Conservation (phyloP, 2,113 vertebrate genomes). For the Bufo bufo region DNA sequence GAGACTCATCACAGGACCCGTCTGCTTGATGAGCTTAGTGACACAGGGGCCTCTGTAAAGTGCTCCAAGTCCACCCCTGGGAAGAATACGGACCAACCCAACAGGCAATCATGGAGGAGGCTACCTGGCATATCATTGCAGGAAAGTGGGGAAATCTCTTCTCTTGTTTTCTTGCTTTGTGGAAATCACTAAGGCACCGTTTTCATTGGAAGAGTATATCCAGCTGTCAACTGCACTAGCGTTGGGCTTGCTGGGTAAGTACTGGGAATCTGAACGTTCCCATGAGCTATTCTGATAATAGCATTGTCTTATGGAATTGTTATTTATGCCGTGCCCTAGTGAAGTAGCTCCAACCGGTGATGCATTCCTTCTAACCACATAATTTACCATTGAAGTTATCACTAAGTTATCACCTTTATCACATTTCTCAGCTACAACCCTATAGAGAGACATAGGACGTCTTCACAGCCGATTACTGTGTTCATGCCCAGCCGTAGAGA, state of each 20-base stretch:
- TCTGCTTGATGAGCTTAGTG: too few species aligned
- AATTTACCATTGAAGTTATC: too few species aligned
- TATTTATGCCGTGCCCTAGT: too few species aligned
- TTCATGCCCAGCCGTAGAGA: constrained; percentile 31
- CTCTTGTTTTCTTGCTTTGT: neutral
- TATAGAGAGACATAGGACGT: neutral
- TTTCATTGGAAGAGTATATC: neutral
- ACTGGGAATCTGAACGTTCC: too few species aligned
- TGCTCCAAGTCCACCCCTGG: too few species aligned
- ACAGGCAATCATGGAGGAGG: too few species aligned
- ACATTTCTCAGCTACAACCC: neutral
- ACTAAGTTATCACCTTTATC: neutral
- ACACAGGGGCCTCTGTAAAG: too few species aligned
- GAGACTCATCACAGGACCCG: too few species aligned
- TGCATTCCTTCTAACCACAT: neutral
- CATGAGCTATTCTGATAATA: too few species aligned
- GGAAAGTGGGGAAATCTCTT: neutral
- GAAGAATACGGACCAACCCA: neutral
- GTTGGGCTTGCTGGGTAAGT: too few species aligned
- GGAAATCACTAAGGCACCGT: too few species aligned
- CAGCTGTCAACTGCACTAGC: neutral
- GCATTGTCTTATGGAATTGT: too few species aligned
- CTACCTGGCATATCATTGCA: neutral
- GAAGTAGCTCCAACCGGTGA: neutral
- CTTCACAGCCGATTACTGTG: neutral